Percentiles rank a stretch among this genome's conserved stretches.
Conservation (phyloP, 1,140 invertebrate genomes). For the Mizuhopecten yessoensis region DNA sequence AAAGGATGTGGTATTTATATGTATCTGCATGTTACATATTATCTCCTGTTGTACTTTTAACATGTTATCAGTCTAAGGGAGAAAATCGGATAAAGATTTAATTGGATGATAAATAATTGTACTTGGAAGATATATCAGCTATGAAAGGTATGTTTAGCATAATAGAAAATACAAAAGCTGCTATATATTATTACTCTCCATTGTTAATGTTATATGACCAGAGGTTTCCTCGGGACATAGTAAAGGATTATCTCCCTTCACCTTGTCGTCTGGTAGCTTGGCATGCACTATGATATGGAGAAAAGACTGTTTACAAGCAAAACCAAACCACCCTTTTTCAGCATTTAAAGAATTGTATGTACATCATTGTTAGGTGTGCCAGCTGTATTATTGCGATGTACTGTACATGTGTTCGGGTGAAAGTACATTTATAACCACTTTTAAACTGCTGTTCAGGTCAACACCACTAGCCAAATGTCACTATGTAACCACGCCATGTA, state of each 20-base stretch:
- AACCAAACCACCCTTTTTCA: neutral
- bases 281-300: neutral
- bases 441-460: neutral
- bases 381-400: neutral
- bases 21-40: neutral
- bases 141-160: slow-evolving; percentile 22
- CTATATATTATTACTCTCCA: neutral
- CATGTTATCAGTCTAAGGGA: neutral
- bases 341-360: neutral
- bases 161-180: slow-evolving; percentile 19
- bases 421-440: neutral
- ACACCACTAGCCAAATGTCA: neutral
- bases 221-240: neutral
- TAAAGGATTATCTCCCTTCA: neutral
- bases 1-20: neutral
- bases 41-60: neutral
- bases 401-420: neutral
- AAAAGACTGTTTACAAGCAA: neutral
- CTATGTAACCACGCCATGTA: neutral
- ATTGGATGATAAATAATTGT: neutral
- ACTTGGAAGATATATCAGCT: neutral
- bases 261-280: neutral
- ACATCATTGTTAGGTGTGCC: neutral
- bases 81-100: neutral
- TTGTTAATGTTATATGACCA: neutral